phyloP scores from a whole-genome alignment of 2,888 invertebrate genomes.

The Plagiodera versicolora region DNA sequence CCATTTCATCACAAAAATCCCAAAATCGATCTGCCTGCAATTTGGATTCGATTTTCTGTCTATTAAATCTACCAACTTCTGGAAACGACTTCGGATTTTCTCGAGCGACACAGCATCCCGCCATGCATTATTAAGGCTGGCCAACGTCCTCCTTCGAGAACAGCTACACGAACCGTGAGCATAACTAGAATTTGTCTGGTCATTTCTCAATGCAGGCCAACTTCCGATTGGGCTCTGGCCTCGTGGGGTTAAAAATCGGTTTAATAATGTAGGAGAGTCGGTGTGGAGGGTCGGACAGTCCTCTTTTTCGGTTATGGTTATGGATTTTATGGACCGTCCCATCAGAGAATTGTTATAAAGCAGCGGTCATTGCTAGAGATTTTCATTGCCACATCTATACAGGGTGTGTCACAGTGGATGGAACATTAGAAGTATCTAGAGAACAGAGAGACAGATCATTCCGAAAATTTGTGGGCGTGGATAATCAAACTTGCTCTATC shows the following conservation, averaged over 20 bases:
- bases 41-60: no score
- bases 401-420: no score
- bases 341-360: no score
- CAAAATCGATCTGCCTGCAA: no score
- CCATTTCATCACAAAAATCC: no score
- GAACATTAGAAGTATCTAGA: no score
- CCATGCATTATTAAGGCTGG: constrained; percentile 18
- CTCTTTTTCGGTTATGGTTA: constrained; percentile 40
- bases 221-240: constrained; percentile 39
- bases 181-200: constrained; percentile 46
- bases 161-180: constrained; percentile 44
- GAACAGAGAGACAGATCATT: no score
- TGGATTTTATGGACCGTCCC: constrained; percentile 28
- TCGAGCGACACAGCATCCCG: background rate
- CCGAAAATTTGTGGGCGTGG: no score
- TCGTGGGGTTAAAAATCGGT: constrained; percentile 39
- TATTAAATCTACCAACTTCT: background rate
- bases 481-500: no score
- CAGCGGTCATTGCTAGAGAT: no score
- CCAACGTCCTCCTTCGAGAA: constrained; percentile 33
- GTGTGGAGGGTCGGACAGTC: no score
- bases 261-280: constrained; percentile 46
- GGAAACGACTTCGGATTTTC: background rate
- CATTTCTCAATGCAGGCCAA: constrained; percentile 45
- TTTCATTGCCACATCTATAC: no score